Evolutionary conservation across 2,113 vertebrate genomes (phyloP).

Genomic region (Callipepla squamata): DNA sequence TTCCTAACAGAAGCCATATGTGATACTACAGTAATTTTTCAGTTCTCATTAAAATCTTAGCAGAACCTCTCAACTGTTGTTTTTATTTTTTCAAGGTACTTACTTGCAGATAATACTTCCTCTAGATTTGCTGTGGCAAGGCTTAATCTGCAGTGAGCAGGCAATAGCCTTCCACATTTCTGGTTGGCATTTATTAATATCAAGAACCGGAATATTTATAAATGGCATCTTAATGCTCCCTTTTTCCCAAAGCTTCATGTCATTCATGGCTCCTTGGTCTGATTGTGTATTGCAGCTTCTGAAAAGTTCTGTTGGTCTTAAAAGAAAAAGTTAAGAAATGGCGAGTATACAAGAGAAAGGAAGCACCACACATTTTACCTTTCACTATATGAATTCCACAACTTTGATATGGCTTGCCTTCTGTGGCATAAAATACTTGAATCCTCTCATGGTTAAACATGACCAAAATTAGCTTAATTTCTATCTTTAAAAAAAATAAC

Average conservation of each 20-base stretch:
- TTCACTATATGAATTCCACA: neutral
- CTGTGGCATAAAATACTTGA: neutral
- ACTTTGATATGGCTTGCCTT: neutral
- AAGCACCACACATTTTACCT: neutral
- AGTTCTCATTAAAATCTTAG: neutral
- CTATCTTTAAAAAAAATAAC: neutral
- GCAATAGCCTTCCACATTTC: constrained; percentile 98
- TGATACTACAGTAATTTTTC: neutral
- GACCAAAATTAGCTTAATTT: neutral
- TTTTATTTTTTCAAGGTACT: constrained; percentile 29
- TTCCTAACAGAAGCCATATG: neutral
- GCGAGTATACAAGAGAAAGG: neutral
- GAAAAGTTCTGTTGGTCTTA: constrained; percentile 96
- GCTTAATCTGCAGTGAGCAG: constrained; percentile 96
- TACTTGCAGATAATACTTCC: constrained; percentile 98
- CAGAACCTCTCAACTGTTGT: neutral
- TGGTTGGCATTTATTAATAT: constrained; percentile 94
- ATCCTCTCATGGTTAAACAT: neutral
- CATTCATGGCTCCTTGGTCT: constrained; percentile 96
- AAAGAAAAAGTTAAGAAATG: constrained; percentile 11
- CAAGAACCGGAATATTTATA: constrained; percentile 96
- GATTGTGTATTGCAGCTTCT: constrained; percentile 96
- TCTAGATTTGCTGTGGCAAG: constrained; percentile 95
- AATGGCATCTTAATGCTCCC: constrained; percentile 98
- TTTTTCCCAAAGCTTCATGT: constrained; percentile 98